Base-by-base conservation (phyloP, 2,888 invertebrate species). In the Panzeria rudis region DNA sequence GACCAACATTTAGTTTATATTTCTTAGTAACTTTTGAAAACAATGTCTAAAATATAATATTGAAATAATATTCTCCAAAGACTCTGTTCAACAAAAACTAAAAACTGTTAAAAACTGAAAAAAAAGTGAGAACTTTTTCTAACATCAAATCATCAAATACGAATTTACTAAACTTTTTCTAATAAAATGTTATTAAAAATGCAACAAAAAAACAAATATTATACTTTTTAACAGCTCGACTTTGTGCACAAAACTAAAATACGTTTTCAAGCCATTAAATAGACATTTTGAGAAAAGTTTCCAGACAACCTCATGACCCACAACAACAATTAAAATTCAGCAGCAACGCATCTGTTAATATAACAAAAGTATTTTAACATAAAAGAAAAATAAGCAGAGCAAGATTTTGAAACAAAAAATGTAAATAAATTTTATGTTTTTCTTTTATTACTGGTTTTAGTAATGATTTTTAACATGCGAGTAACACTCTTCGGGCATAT, bases 271-370 rank as follows among this genome's bases (percentile, higher is more conserved):
- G 25, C 62, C 54, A 62, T 82, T 82, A 71, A 64, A 82, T 56
- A 71, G 69, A 47, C 25, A 71, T 82, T 82, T 62, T 8, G 29
- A 29, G 20, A 4, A 76, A 82, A 82, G 25, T 82, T 71, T 71
- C 38, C 62, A 82, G 82, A 82, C 82, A 35, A 76, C 44, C 32
- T 64, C 54, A 62, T 76, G 69, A 61, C 69, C 75, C 81, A 69
- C 17, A 69, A 69, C 23, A 73, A 69, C 56, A 82, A 69, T 32
- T 41, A 50, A 68, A 69, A 61, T 20, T 69, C 20, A 64, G 71
- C 25, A 44, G 71, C 54, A 82, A 82, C 76, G 82, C 82, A 82
- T 76, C 76, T 82, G 82, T 41, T 71, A 76, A 76, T 35, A 25
- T 25, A 38, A 73, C 15, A 72, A 32, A 41, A 44, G 29, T 35